Evolutionary conservation across 2,888 invertebrate species (phyloP), one percentile per base, ranked within the genome.

Genomic region (Pharmacophagus antenor): DNA sequence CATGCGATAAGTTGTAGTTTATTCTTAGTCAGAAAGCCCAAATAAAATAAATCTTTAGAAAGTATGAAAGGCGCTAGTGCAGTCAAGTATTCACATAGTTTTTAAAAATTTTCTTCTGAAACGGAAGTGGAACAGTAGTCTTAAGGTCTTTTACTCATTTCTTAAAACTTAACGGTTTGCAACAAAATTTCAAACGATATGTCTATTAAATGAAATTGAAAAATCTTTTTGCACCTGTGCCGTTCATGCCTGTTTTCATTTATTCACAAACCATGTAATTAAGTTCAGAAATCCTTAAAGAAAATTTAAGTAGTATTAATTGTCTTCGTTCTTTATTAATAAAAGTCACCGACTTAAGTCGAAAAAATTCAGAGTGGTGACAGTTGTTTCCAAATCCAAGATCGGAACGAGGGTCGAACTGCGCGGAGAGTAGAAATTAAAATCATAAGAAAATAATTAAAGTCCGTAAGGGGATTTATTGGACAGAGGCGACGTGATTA

Each of bases 381-480:
- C 85, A 77, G 77, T 77, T 77, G 77, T 77, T 76, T 69, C 65
- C 63, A 67, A 74, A 73, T 74, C 75, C 71, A 61, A 71, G 73
- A 72, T 71, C 71, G 60, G 63, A 63, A 62, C 52, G 68, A 70
- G 69, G 68, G 60, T 56, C 58, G 61, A 27, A 53, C 21, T 48
- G 31, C 27, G 42, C 67, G 65, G 67, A 70, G 70, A 69, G 74
- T 68, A 81, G 79, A 89, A 91, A 91, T 91, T 89, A 88, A 89
- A 91, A 89, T 91, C 88, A 89, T 91, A 91, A 89, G 89, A 90
- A 91, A 90, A 90, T 90, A 91, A 91, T 91, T 89, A 88, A 87
- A 88, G 82, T 84, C 80, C 84, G 88, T 85, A 82, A 84, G 84
- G 84, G 88, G 84, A 91, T 89, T 91, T 91, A 91, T 91, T 88